phyloP scores from a whole-genome alignment of 2,888 invertebrate genomes.

The Diachrysia chrysitis region DNA sequence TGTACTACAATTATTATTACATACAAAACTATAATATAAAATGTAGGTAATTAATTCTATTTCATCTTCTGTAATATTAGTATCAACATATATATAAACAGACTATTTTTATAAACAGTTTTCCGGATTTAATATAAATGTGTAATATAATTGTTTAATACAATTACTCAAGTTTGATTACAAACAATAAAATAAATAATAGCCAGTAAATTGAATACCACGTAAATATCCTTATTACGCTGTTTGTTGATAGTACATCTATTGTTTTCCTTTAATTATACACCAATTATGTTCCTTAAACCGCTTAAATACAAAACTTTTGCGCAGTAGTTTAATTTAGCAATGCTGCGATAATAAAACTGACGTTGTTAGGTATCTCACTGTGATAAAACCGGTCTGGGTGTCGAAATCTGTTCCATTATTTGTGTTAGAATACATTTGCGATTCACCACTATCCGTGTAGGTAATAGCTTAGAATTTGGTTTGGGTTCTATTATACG shows the following conservation, averaged over 20 bases:
- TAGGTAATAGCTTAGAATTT: conserved; percentile 4
- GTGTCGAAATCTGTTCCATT: conserved; percentile 13
- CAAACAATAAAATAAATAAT: no score
- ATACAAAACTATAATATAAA: no score
- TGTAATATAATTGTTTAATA: no score
- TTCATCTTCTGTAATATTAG: no score
- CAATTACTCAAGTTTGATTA: no score
- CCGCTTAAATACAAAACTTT: background rate
- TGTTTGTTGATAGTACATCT: background rate
- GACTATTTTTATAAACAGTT: no score
- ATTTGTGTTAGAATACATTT: conserved; percentile 5
- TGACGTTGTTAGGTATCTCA: conserved; percentile 27
- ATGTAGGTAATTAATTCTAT: no score
- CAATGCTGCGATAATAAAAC: conserved; percentile 33
- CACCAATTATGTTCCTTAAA: background rate
- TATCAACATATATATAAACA: no score
- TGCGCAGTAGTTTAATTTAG: conserved; percentile 15
- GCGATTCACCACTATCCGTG: background rate
- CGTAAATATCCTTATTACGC: background rate
- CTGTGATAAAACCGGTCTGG: conserved; percentile 36
- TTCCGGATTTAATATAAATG: background rate
- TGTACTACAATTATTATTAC: no score
- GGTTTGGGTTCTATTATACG: background rate
- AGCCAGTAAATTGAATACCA: background rate
- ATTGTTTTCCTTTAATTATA: background rate